phyloP scores from a whole-genome alignment of 2,888 invertebrate genomes.

The Sinhomidia bicolor region DNA sequence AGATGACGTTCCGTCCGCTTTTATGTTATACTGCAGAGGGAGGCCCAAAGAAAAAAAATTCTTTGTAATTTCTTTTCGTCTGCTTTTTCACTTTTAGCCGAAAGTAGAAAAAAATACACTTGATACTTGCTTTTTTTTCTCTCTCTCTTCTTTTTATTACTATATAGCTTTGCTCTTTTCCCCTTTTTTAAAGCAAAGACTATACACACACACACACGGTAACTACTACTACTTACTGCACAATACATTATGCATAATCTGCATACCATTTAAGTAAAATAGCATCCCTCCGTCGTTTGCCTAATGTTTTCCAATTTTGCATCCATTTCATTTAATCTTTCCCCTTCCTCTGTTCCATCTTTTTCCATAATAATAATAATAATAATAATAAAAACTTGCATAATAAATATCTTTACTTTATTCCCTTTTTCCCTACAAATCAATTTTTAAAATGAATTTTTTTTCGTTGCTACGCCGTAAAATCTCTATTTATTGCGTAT shows the following conservation, averaged over 20 bases:
- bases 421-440: neutral
- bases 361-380: no score
- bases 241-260: neutral
- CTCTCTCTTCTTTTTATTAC: neutral
- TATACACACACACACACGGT: no score
- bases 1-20: neutral
- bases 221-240: neutral
- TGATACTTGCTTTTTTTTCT: neutral
- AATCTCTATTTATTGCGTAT: neutral
- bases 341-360: no score
- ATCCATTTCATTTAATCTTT: neutral
- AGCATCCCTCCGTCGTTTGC: neutral
- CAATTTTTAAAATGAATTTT: conserved; percentile 13
- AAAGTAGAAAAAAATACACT: neutral
- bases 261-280: neutral
- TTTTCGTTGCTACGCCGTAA: no score
- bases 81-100: neutral
- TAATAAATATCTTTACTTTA: neutral
- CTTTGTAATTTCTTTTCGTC: neutral
- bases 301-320: neutral
- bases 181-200: no score
- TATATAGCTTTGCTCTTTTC: neutral
- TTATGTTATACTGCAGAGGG: no score
- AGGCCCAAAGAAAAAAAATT: neutral
- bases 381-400: no score